Conservation (phyloP, 2,797 vertebrate species). For the Thalassophryne amazonica region DNA sequence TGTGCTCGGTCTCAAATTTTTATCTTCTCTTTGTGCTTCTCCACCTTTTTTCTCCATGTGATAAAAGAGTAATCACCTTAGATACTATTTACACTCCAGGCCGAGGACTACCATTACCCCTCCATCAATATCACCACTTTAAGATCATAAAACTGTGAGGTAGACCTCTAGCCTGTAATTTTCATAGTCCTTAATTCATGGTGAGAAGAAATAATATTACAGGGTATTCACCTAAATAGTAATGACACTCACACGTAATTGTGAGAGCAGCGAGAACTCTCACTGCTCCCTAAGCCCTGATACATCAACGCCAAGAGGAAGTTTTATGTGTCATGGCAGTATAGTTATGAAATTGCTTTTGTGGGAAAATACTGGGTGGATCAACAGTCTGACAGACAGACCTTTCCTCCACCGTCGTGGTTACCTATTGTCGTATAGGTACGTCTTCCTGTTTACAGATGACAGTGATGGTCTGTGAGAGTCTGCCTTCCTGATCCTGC, state of each 20-base stretch:
- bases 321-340: conserved; percentile 21
- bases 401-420: background rate
- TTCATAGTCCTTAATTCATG: conserved; percentile 73
- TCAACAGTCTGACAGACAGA: background rate
- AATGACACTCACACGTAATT: conserved; percentile 73
- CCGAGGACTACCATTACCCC: conserved; percentile 73
- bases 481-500: conserved; percentile 40
- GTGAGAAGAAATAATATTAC: conserved; percentile 77
- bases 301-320: conserved; percentile 46
- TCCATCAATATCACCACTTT: conserved; percentile 81
- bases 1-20: conserved; percentile 17
- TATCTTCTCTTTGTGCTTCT: conserved; percentile 28
- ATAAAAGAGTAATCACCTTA: conserved; percentile 71
- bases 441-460: conserved; percentile 43
- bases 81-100: conserved; percentile 77
- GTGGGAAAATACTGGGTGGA: conserved; percentile 23
- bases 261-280: conserved; percentile 69
- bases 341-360: conserved; percentile 17
- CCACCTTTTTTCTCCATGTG: conserved; percentile 35
- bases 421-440: conserved; percentile 27
- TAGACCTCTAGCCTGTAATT: conserved; percentile 75
- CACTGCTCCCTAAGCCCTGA: conserved; percentile 52
- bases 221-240: conserved; percentile 71
- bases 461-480: too few relatives aligned
- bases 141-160: conserved; percentile 66